Conservation (phyloP, 1,140 invertebrate genomes). For the Homalodisca vitripennis region DNA sequence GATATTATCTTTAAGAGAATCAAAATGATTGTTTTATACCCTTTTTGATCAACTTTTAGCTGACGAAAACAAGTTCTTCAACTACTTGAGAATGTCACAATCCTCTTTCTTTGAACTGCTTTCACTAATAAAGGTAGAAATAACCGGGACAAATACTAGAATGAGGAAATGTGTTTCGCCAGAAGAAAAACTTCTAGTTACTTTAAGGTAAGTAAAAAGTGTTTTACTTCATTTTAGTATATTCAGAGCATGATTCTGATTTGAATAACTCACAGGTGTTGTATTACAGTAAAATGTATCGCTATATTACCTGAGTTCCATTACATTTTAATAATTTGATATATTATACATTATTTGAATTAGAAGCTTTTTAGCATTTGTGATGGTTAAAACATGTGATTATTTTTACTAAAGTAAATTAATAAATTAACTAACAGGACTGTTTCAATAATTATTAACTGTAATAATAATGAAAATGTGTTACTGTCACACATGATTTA, state of each 20-base stretch:
- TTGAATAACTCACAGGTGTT: constrained; percentile 7
- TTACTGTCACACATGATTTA: constrained; percentile 7
- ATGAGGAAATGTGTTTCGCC: constrained; percentile 17
- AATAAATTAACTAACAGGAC: constrained; percentile 9
- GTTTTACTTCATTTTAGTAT: constrained; percentile 15
- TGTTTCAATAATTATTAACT: constrained; percentile 3
- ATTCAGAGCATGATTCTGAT: constrained; percentile 3
- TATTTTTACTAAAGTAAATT: constrained; percentile 8
- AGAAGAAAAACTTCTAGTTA: constrained; percentile 15
- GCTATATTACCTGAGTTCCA: not conserved
- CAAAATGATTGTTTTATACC: constrained; percentile 15
- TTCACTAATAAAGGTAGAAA: constrained; percentile 16
- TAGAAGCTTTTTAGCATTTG: not conserved
- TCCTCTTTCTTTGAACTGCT: constrained; percentile 6
- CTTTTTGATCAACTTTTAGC: constrained; percentile 18
- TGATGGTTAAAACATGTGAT: constrained; percentile 6
- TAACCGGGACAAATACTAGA: constrained; percentile 8
- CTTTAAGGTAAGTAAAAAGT: constrained; percentile 18
- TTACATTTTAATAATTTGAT: constrained; percentile 8
- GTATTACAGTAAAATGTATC: constrained; percentile 3
- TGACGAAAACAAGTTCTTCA: constrained; percentile 15
- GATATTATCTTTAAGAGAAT: constrained; percentile 61
- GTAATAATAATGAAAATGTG: constrained; percentile 20
- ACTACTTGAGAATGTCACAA: constrained; percentile 14
- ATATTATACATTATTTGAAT: constrained; percentile 12